These are phyloP conservation scores for Gallinago nigripennis DNA, from an alignment of 2,797 vertebrate genomes.

Conservation along the genomic window DNA sequence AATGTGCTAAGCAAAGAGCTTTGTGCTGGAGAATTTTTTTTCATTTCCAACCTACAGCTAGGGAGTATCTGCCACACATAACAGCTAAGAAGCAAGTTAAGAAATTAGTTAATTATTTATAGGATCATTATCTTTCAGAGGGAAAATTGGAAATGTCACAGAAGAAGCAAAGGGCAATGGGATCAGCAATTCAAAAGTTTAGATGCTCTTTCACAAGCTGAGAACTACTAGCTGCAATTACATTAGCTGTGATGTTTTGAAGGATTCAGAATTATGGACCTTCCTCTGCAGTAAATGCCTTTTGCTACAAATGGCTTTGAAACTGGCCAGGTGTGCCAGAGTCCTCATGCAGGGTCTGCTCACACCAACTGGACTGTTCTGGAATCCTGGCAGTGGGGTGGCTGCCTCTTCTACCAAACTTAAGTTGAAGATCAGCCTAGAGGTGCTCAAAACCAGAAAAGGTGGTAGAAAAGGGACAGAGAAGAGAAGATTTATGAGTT, in stretches of 20 bases:
- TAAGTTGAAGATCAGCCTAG: not conserved
- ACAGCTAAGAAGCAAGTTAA: not conserved
- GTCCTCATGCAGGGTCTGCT: not conserved
- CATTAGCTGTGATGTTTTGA: not conserved
- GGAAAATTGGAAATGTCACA: not conserved
- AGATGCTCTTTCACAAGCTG: not conserved
- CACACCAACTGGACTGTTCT: not conserved
- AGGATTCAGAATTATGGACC: not conserved
- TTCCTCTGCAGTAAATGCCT: not conserved
- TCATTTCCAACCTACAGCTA: not conserved
- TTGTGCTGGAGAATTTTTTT: not conserved
- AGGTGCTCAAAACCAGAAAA: not conserved
- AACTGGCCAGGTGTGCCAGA: not conserved
- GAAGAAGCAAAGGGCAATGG: not conserved
- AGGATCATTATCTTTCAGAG: not conserved
- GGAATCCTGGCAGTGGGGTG: not conserved
- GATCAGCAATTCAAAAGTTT: not conserved
- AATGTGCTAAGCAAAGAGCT: not conserved
- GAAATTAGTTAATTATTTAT: not conserved
- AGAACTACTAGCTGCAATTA: not conserved
- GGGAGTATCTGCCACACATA: not conserved
- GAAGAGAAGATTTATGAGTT: not conserved
- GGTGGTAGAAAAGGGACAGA: not conserved
- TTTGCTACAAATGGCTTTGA: not conserved
- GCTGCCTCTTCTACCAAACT: not conserved